Base-by-base conservation (phyloP, 2,888 invertebrate species). In the Fabriciana adippe region DNA sequence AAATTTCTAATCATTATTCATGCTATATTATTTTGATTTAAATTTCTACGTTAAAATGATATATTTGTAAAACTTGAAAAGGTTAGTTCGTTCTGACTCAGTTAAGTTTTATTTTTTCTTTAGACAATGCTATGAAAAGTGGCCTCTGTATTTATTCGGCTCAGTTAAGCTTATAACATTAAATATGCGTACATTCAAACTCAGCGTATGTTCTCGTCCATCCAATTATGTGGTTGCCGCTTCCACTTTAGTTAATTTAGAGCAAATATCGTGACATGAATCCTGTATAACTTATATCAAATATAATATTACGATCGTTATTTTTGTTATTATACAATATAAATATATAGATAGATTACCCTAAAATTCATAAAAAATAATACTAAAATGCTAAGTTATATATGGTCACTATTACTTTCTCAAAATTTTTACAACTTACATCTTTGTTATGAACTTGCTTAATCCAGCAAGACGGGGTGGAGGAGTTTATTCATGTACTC, bases 201-300 rank as follows among this genome's bases (percentile, higher is more conserved):
- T 26, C 31, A 14, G 31, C 55, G 50, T 53, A 57, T 48, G 31
- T 53, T 54, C 47, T 11, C 47, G 53, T 47, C 53, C 48, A 63
- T 64, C 59, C 57, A 57, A 59, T 67, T 59, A 59, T 54, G 63
- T 54, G 63, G 54, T 41, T 48, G 18, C 67, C 41, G 67, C 47
- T 63, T 67, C 53, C 53, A 63, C 63, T 63, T 67, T 53, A 57
- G 56, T 53, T 57, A 53, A 63, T 63, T 53, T 50, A 21, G 35
- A 15, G 35, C 26, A 66, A 60, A 61, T 61, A 61, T 45, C 26
- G 61, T 35, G 26, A 55, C 55, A 26, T 5, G 26, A 26, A 16
- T 26, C 11, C 50, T 16, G 4, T 6, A 16, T 16, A 51, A 16
- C n/a, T 16, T 48, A 16, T 50, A 50, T 16, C 50, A 4, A 6